phyloP scores from a whole-genome alignment of 1,140 invertebrate genomes.

The Drosophila sucinea region DNA sequence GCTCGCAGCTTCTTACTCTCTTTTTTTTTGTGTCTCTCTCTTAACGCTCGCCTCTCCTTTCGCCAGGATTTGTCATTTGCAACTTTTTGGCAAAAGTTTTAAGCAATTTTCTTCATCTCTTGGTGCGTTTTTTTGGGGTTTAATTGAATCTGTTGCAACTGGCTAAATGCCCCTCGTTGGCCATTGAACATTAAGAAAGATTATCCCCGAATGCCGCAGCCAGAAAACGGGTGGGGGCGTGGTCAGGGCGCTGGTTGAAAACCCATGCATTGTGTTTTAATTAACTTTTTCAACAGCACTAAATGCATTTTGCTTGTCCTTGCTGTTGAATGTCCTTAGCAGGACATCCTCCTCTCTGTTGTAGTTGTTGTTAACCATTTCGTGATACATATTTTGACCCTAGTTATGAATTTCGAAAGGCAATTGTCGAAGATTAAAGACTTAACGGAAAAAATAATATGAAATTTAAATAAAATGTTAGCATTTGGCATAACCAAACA shows the following conservation, averaged over 20 bases:
- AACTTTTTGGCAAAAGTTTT: constrained; percentile 14
- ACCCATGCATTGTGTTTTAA: constrained; percentile 3
- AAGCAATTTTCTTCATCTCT: not conserved
- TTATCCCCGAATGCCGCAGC: not conserved
- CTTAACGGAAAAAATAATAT: not conserved
- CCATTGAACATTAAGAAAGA: constrained; percentile 5
- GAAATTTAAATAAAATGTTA: not conserved
- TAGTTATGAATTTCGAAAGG: too few species aligned
- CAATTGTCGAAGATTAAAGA: too few species aligned
- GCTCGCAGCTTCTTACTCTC: not conserved
- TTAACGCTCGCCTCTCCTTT: not conserved
- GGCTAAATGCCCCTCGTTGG: constrained; percentile 7
- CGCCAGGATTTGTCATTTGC: constrained; percentile 6
- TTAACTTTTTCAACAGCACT: constrained; percentile 1
- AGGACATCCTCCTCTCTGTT: too few species aligned
- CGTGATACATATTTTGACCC: too few species aligned
- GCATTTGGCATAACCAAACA: not conserved
- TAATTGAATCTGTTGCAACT: constrained; percentile 12
- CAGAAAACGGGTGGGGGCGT: not conserved
- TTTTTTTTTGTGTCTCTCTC: not conserved
- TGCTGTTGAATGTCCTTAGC: not conserved
- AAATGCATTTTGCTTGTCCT: constrained; percentile 10
- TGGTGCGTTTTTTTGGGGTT: not conserved
- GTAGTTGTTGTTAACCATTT: too few species aligned
- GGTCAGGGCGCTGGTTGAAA: not conserved